Conservation (phyloP, 2,888 invertebrate genomes). For the Trimorus sp. region DNA sequence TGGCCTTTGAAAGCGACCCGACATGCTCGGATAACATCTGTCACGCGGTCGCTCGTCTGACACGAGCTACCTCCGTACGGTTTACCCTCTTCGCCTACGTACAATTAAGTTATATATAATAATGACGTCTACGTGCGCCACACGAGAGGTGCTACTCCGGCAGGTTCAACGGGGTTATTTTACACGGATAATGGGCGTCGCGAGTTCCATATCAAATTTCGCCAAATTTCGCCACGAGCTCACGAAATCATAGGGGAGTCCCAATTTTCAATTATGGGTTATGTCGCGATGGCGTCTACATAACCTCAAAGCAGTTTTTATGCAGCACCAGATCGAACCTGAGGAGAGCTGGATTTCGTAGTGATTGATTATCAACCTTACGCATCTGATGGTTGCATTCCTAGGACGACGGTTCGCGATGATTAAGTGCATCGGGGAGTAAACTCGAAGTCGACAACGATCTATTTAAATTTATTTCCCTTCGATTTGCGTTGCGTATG, state of each 20-base stretch:
- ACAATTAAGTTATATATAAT: constrained; percentile 66
- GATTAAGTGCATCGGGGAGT: no score
- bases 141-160: constrained; percentile 47
- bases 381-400: no score
- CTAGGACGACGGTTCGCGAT: no score
- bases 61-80: constrained; percentile 58
- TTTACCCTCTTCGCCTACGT: constrained; percentile 63
- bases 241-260: background rate
- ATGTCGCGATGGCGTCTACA: no score
- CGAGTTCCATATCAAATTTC: constrained; percentile 51
- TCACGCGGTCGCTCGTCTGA: constrained; percentile 57
- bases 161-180: constrained; percentile 56
- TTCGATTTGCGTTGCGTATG: no score
- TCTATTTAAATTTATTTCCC: no score
- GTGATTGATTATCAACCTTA: no score
- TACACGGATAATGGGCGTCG: constrained; percentile 48
- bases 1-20: constrained; percentile 55
- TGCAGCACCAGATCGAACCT: no score
- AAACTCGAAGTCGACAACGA: no score
- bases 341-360: no score
- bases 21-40: constrained; percentile 65
- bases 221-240: constrained; percentile 9
- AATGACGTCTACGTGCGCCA: constrained; percentile 62
- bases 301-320: no score
- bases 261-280: no score